Conservation (phyloP, 1,140 invertebrate species). For the Ips nitidus region DNA sequence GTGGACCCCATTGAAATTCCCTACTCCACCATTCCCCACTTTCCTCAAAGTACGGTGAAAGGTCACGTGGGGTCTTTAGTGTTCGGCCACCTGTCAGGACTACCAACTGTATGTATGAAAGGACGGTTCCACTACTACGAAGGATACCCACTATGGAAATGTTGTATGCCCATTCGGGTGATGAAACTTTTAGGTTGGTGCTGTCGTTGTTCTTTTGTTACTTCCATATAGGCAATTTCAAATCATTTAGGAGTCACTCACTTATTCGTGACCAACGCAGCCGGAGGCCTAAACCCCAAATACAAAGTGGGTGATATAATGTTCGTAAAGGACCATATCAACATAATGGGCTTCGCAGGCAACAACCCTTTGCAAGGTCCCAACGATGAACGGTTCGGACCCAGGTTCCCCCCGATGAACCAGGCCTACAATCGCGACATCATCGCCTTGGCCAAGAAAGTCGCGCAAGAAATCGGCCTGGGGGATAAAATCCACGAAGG, state of each 20-base stretch:
- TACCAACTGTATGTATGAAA: conserved; percentile 91
- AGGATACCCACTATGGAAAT: conserved; percentile 90
- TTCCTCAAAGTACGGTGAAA: conserved; percentile 85
- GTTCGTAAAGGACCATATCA: conserved; percentile 95
- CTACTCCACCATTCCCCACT: conserved; percentile 89
- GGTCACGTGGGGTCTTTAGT: conserved; percentile 90
- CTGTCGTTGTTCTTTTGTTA: conserved; percentile 8
- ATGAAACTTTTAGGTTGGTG: conserved; percentile 76
- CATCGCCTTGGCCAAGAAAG: conserved; percentile 68
- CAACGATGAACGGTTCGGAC: conserved; percentile 93
- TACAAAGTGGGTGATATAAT: conserved; percentile 95
- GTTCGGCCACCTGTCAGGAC: conserved; percentile 78
- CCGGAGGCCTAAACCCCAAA: conserved; percentile 85
- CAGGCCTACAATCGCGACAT: conserved; percentile 81
- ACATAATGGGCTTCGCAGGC: conserved; percentile 89
- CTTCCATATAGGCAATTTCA: background rate
- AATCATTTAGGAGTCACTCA: conserved; percentile 69
- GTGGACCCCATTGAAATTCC: conserved; percentile 72
- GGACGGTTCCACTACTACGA: conserved; percentile 96
- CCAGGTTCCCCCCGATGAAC: conserved; percentile 88
- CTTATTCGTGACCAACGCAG: conserved; percentile 91
- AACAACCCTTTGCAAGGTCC: conserved; percentile 90
- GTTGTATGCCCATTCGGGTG: conserved; percentile 89
- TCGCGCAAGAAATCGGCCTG: conserved; percentile 74
- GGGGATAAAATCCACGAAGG: conserved; percentile 76